A percentile compares a stretch with the other conserved stretches of the same genome.
Conservation (phyloP, 1,140 invertebrate genomes). For the Penaeus chinensis region DNA sequence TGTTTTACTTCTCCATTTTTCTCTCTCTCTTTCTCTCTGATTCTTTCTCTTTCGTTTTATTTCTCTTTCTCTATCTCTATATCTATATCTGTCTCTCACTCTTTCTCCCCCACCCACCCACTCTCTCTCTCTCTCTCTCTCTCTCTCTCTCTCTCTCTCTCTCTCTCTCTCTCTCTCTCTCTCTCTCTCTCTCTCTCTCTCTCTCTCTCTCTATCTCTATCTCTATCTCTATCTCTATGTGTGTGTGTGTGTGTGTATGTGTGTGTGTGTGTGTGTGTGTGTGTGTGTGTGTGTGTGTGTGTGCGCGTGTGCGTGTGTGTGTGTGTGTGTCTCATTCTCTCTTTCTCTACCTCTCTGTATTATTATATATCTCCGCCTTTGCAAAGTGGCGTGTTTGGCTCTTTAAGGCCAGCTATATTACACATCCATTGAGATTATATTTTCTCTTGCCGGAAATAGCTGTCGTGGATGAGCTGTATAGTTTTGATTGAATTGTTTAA, state of each 20-base stretch:
- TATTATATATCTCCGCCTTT: not conserved
- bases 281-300: too few relatives aligned
- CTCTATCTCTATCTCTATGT: not conserved
- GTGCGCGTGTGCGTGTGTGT: too few relatives aligned
- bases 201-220: not conserved
- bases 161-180: not conserved
- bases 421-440: too few relatives aligned
- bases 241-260: too few relatives aligned
- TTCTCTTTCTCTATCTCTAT: not conserved
- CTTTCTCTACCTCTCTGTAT: not conserved
- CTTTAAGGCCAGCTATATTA: too few relatives aligned
- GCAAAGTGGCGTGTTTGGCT: too few relatives aligned
- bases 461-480: too few relatives aligned
- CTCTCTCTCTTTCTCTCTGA: not conserved
- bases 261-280: too few relatives aligned
- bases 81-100: not conserved
- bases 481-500: too few relatives aligned
- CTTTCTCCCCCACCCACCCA: not conserved
- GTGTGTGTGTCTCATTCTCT: not conserved
- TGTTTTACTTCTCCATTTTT: not conserved
- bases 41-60: not conserved
- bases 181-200: not conserved
- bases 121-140: not conserved
- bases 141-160: not conserved
- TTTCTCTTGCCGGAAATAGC: too few relatives aligned